Evolutionary conservation across 2,113 vertebrate genomes (phyloP).

Genomic region (Potamarius usumacintae): DNA sequence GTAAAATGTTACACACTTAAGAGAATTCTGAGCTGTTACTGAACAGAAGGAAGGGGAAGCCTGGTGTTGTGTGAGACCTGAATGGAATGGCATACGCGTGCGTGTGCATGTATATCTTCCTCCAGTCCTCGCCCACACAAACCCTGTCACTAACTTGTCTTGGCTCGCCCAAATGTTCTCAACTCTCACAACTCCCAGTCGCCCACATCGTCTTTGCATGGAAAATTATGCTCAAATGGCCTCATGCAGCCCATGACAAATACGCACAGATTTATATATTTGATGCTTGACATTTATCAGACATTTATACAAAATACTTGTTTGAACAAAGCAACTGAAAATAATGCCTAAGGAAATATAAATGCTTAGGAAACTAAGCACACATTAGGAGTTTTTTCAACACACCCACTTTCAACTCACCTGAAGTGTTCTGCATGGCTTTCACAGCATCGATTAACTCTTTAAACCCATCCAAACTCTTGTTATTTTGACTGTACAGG

Average conservation of each 20-base stretch:
- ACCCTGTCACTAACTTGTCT: slow-evolving; percentile 33
- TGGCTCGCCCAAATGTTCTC: slow-evolving; percentile 38
- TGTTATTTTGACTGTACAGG: slow-evolving; percentile 88
- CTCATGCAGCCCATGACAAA: background rate
- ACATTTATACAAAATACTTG: background rate
- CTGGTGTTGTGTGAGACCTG: slow-evolving; percentile 31
- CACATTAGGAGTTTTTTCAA: background rate
- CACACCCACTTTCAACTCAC: slow-evolving; percentile 65
- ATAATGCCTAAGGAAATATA: background rate
- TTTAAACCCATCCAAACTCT: slow-evolving; percentile 76
- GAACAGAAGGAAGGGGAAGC: slow-evolving; percentile 15
- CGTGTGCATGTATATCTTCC: slow-evolving; percentile 27
- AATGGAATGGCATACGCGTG: slow-evolving; percentile 26
- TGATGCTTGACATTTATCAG: background rate
- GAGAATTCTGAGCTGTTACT: background rate
- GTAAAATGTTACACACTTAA: background rate
- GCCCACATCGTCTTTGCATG: slow-evolving; percentile 27
- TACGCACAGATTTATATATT: slow-evolving; percentile 23
- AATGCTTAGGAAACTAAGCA: background rate
- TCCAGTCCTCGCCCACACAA: slow-evolving; percentile 44
- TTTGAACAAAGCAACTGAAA: background rate
- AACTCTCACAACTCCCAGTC: slow-evolving; percentile 23
- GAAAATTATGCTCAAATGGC: slow-evolving; percentile 14
- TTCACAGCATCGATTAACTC: slow-evolving; percentile 71
- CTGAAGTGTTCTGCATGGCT: slow-evolving; percentile 73